phyloP scores from a whole-genome alignment of 2,797 vertebrate species.

The Oreortyx pictus region DNA sequence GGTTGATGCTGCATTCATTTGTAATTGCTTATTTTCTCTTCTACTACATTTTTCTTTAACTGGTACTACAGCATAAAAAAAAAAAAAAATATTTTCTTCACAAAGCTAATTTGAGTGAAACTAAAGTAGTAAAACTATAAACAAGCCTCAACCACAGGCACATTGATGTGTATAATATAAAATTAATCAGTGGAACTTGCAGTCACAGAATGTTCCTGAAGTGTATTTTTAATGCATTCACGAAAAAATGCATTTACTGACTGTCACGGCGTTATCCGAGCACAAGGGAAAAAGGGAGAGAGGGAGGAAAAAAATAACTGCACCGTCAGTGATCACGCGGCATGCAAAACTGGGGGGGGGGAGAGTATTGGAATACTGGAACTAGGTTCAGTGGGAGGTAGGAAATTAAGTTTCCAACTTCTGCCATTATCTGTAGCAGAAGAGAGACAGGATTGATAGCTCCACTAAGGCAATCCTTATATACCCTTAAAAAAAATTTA shows the following conservation, averaged over 20 bases:
- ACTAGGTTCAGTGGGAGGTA: not conserved
- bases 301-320: too few relatives aligned
- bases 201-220: not conserved
- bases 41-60: not conserved
- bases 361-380: not conserved
- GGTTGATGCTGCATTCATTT: not conserved
- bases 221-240: not conserved
- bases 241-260: not conserved
- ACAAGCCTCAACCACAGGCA: not conserved
- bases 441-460: not conserved
- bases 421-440: not conserved
- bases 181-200: not conserved
- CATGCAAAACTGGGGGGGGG: too few relatives aligned
- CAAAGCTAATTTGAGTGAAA: not conserved
- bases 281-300: too few relatives aligned
- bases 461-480: not conserved
- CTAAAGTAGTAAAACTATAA: not conserved
- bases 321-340: too few relatives aligned
- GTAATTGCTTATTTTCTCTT: not conserved
- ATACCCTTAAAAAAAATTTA: not conserved
- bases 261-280: too few relatives aligned
- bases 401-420: not conserved
- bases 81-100: not conserved
- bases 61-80: not conserved
- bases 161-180: not conserved